These are phyloP conservation scores for Phorcus lineatus DNA, from an alignment of 2,888 invertebrate species.

Conservation along the genomic window DNA sequence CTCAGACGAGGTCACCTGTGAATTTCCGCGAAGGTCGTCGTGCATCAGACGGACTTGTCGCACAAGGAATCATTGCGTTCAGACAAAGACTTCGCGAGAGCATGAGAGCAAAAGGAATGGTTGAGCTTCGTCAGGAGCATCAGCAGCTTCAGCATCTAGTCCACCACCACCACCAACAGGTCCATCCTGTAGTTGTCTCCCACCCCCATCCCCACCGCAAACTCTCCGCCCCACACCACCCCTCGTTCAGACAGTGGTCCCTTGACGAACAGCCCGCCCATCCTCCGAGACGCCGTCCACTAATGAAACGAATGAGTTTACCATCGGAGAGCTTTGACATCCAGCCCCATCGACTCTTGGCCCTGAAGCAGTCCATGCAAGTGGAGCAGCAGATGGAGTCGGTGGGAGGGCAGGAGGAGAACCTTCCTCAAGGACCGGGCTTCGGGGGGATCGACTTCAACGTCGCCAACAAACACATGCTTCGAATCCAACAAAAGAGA, in stretches of 20 bases:
- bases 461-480: slow-evolving; percentile 78
- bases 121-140: slow-evolving; percentile 82
- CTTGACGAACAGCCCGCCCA: slow-evolving; percentile 56
- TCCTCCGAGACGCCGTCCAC: slow-evolving; percentile 57
- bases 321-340: slow-evolving; percentile 73
- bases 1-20: slow-evolving; percentile 84
- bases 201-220: slow-evolving; percentile 38
- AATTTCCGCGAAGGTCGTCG: slow-evolving; percentile 84
- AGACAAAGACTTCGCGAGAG: slow-evolving; percentile 87
- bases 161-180: not conserved
- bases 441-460: slow-evolving; percentile 36
- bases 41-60: slow-evolving; percentile 93
- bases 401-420: slow-evolving; percentile 52
- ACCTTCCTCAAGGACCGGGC: slow-evolving; percentile 12
- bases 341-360: slow-evolving; percentile 73
- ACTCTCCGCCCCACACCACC: slow-evolving; percentile 45
- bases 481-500: slow-evolving; percentile 89
- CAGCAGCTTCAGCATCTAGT: slow-evolving; percentile 58
- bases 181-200: not conserved
- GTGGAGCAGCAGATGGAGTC: slow-evolving; percentile 72
- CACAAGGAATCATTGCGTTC: slow-evolving; percentile 81
- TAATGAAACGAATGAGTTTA: slow-evolving; percentile 73
- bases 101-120: slow-evolving; percentile 87
- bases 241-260: slow-evolving; percentile 54
- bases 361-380: slow-evolving; percentile 73